A percentile compares a stretch with the other conserved stretches of the same genome.
These are phyloP conservation scores for Oenanthe oenanthe DNA, from an alignment of 2,113 vertebrate species.

Conservation along the genomic window DNA sequence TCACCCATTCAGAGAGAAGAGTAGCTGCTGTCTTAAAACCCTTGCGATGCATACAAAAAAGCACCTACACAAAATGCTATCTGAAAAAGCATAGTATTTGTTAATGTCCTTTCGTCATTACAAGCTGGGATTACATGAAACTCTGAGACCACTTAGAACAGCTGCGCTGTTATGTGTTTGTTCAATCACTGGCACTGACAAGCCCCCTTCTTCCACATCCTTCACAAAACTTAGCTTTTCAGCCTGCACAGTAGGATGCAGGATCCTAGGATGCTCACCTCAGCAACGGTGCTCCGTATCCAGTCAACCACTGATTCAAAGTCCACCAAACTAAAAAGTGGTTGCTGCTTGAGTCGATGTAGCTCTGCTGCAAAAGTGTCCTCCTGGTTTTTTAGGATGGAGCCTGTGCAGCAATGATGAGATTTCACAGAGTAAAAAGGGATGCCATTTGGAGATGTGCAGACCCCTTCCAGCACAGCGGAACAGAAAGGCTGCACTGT, in stretches of 20 bases:
- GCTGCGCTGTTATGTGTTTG: not conserved
- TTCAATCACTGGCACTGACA: not conserved
- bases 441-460: not conserved
- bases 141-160: not conserved
- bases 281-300: constrained; percentile 94
- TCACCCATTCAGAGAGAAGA: not conserved
- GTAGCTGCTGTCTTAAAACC: not conserved
- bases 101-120: not conserved
- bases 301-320: constrained; percentile 94
- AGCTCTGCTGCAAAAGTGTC: constrained; percentile 92
- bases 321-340: constrained; percentile 91
- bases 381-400: constrained; percentile 96
- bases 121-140: not conserved
- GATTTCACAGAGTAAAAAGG: not conserved
- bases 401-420: constrained; percentile 75
- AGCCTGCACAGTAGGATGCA: not conserved
- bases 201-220: not conserved
- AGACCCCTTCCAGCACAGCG: not conserved
- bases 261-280: constrained; percentile 75
- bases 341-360: constrained; percentile 93
- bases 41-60: not conserved
- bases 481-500: not conserved
- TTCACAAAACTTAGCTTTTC: not conserved
- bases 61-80: not conserved
- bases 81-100: not conserved